phyloP scores from a whole-genome alignment of 2,113 vertebrate species.

The Lathamus discolor region DNA sequence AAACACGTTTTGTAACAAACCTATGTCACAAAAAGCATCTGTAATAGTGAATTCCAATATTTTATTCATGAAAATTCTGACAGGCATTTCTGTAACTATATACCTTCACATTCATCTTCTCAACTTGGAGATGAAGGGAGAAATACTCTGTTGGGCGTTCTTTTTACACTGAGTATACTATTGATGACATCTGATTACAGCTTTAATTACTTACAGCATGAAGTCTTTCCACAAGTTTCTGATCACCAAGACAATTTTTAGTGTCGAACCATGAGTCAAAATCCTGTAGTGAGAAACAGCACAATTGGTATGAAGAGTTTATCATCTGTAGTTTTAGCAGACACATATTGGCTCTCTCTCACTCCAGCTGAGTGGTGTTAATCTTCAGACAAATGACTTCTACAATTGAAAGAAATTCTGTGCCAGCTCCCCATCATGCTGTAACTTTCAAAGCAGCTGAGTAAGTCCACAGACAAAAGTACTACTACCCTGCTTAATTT shows the following conservation, averaged over 20 bases:
- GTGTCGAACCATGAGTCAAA: conserved; percentile 94
- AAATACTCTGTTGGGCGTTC: neutral
- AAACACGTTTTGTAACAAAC: neutral
- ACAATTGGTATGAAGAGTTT: neutral
- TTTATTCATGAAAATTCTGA: neutral
- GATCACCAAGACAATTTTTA: conserved; percentile 90
- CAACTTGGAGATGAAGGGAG: neutral
- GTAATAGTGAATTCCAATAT: neutral
- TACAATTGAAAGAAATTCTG: neutral
- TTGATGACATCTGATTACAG: neutral
- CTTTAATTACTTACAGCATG: conserved; percentile 82
- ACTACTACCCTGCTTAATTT: neutral
- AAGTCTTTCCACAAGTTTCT: conserved; percentile 89
- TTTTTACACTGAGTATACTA: neutral
- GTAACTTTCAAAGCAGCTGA: neutral
- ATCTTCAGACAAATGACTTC: neutral
- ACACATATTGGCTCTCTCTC: neutral
- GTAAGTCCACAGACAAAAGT: neutral
- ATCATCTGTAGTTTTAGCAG: neutral
- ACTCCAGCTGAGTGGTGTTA: neutral
- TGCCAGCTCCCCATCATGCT: neutral
- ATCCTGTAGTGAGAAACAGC: conserved; percentile 74
- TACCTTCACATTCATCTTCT: neutral
- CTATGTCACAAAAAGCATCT: neutral
- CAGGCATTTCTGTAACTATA: neutral